These are phyloP conservation scores for Apotomis betuletana DNA, from an alignment of 2,888 invertebrate genomes.

Conservation along the genomic window DNA sequence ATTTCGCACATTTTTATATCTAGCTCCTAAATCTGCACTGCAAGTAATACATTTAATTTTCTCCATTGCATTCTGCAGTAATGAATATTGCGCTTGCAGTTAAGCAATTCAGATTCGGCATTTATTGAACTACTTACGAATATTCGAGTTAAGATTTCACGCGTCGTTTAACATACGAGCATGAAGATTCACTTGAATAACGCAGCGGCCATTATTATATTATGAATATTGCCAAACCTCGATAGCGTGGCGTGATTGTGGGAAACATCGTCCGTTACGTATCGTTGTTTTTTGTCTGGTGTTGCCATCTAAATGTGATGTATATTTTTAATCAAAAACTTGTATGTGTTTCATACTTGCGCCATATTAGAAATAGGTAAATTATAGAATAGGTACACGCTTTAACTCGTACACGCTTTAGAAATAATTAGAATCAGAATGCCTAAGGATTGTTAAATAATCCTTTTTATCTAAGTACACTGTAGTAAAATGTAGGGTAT, in stretches of 20 bases:
- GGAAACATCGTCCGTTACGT: constrained; percentile 41
- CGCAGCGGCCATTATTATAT: constrained; percentile 30
- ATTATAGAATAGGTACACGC: too few relatives aligned
- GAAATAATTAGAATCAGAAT: too few relatives aligned
- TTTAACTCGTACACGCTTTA: too few relatives aligned
- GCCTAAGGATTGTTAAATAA: too few relatives aligned
- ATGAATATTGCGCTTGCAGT: constrained; percentile 35
- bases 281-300: constrained; percentile 23
- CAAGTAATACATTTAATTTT: background rate
- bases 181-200: constrained; percentile 34
- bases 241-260: constrained; percentile 41
- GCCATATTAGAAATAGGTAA: too few relatives aligned
- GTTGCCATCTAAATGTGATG: background rate
- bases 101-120: constrained; percentile 37
- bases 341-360: too few relatives aligned
- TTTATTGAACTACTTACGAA: constrained; percentile 40
- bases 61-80: constrained; percentile 1
- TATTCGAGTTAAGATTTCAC: constrained; percentile 42
- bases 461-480: too few relatives aligned
- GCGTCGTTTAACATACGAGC: constrained; percentile 42
- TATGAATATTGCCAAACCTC: constrained; percentile 43
- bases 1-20: too few relatives aligned
- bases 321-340: background rate
- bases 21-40: background rate
- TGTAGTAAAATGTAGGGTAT: too few relatives aligned